These are phyloP conservation scores for Fundulus diaphanus DNA, from an alignment of 2,797 vertebrate genomes.

Conservation along the genomic window DNA sequence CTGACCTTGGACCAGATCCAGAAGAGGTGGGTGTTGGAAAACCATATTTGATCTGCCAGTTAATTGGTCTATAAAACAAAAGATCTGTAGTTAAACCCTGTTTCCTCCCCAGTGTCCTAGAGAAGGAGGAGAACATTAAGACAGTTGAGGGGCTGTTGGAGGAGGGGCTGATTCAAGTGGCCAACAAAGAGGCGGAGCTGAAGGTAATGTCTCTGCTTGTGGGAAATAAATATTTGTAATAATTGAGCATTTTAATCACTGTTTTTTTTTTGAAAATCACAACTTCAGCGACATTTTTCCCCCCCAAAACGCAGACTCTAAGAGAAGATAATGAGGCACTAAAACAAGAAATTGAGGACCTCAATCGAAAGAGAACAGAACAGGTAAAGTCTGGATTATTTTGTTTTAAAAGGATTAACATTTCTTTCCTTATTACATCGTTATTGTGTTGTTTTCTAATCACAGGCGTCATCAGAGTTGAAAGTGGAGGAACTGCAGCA, in stretches of 20 bases:
- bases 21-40: conserved; percentile 85
- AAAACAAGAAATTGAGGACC: conserved; percentile 83
- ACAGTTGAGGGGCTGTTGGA: conserved; percentile 93
- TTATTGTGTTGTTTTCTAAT: conserved; percentile 23
- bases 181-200: conserved; percentile 93
- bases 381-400: conserved; percentile 77
- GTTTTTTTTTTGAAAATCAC: conserved; percentile 13
- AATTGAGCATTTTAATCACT: conserved; percentile 8
- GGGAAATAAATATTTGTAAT: background rate
- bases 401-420: background rate
- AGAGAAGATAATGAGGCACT: conserved; percentile 85
- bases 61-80: conserved; percentile 1
- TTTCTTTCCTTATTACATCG: conserved; percentile 5
- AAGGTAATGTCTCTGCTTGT: conserved; percentile 77
- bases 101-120: conserved; percentile 80
- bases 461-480: conserved; percentile 86
- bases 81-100: background rate
- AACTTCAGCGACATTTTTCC: conserved; percentile 23
- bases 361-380: conserved; percentile 83
- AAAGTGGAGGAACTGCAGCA: conserved; percentile 88
- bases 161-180: conserved; percentile 93
- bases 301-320: conserved; percentile 77
- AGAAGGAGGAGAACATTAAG: conserved; percentile 94
- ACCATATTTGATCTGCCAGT: conserved; percentile 14
- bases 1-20: conserved; percentile 89